These are phyloP conservation scores for Campopleginae sp. DNA, from an alignment of 2,888 invertebrate genomes.

Conservation along the genomic window DNA sequence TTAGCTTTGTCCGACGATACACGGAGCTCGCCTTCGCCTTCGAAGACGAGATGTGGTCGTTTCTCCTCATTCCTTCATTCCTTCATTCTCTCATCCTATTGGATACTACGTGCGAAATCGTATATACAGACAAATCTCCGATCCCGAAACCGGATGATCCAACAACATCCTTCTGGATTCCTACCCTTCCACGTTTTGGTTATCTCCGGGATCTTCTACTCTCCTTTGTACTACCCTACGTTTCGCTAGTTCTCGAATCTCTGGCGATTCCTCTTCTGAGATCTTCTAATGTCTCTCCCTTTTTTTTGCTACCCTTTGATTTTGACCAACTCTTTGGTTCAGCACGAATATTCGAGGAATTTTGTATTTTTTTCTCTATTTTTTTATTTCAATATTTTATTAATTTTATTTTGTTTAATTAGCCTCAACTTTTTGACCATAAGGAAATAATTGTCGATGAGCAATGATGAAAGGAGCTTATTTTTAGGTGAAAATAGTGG, in stretches of 20 bases:
- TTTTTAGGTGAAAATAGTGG: slow-evolving; percentile 13
- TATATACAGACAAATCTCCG: slow-evolving; percentile 49
- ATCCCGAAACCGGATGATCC: slow-evolving; percentile 65
- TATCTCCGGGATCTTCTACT: background rate
- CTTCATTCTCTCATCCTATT: slow-evolving; percentile 14
- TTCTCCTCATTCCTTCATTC: slow-evolving; percentile 43
- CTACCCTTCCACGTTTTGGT: slow-evolving; percentile 4
- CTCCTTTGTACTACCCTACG: background rate
- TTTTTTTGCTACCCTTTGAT: background rate
- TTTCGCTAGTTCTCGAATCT: background rate
- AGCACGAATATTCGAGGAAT: background rate
- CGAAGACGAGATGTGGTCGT: slow-evolving; percentile 59
- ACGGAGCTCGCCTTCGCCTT: slow-evolving; percentile 38
- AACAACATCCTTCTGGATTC: slow-evolving; percentile 58
- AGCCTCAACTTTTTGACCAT: too few species aligned
- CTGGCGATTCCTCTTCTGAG: background rate
- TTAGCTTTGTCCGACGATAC: slow-evolving; percentile 72
- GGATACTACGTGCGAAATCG: slow-evolving; percentile 58
- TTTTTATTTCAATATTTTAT: too few species aligned
- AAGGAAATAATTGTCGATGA: too few species aligned
- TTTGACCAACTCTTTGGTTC: background rate
- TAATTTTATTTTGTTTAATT: too few species aligned
- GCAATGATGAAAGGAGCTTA: background rate
- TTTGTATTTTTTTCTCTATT: background rate
- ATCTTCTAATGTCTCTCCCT: background rate